Evolutionary conservation across 2,888 invertebrate genomes (phyloP).

Genomic region (Idaea biselata): DNA sequence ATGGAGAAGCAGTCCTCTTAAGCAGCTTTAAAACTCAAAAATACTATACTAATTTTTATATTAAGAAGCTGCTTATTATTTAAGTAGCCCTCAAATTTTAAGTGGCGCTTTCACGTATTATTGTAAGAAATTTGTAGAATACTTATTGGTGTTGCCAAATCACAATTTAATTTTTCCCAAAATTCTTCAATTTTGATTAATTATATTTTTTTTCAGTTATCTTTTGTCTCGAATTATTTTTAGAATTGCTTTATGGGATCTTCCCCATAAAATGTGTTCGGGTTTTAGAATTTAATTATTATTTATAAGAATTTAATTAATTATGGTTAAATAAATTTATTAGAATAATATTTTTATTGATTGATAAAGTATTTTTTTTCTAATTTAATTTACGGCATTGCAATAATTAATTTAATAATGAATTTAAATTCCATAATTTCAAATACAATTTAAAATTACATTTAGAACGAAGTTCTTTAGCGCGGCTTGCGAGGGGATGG

Average conservation of each 20-base stretch:
- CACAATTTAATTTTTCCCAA: too few species aligned
- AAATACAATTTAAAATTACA: neutral
- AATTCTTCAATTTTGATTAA: too few species aligned
- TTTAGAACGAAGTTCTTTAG: too few species aligned
- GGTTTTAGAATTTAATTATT: neutral
- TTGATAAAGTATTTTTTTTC: constrained; percentile 6
- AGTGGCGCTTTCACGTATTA: too few species aligned
- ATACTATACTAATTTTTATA: too few species aligned
- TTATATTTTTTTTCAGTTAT: neutral
- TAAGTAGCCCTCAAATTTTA: too few species aligned
- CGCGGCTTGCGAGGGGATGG: too few species aligned
- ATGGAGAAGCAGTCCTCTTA: too few species aligned
- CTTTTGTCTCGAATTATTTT: constrained; percentile 25
- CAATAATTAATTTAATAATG: constrained; percentile 12
- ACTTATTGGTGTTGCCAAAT: too few species aligned
- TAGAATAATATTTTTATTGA: constrained; percentile 7
- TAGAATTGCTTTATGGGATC: constrained; percentile 21
- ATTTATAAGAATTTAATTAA: constrained; percentile 24
- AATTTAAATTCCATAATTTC: constrained; percentile 6
- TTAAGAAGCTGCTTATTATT: too few species aligned
- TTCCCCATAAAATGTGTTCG: constrained; percentile 5
- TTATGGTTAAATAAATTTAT: constrained; percentile 4
- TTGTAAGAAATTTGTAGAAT: too few species aligned
- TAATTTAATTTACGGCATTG: neutral
- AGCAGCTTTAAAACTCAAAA: too few species aligned